Conservation (phyloP, 2,888 invertebrate species). For the Holacanthella duospinosa region DNA sequence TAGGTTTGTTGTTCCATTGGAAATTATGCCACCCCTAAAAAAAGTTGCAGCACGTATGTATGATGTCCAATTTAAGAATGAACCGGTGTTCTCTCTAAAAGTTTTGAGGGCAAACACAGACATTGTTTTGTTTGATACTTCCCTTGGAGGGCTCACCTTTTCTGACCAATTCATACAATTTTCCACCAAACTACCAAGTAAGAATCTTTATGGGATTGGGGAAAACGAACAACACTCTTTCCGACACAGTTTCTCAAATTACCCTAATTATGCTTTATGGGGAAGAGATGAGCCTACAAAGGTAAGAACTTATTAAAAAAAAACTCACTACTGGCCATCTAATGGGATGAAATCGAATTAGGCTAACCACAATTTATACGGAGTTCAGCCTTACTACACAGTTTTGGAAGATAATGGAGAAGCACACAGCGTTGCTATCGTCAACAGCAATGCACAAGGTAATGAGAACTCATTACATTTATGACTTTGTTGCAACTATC, state of each 20-base stretch:
- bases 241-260: slow-evolving; percentile 39
- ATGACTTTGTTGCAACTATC: neutral
- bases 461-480: slow-evolving; percentile 35
- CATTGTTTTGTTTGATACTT: slow-evolving; percentile 37
- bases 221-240: slow-evolving; percentile 37
- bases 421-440: slow-evolving; percentile 62
- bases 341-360: slow-evolving; percentile 13
- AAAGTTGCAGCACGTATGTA: slow-evolving; percentile 31
- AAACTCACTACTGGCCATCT: neutral
- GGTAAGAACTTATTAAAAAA: slow-evolving; percentile 11
- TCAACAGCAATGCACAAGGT: slow-evolving; percentile 82
- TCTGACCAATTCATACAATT: slow-evolving; percentile 45
- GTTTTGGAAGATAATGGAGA: slow-evolving; percentile 57
- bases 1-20: slow-evolving; percentile 30
- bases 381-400: slow-evolving; percentile 57
- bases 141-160: slow-evolving; percentile 41
- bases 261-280: slow-evolving; percentile 22
- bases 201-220: slow-evolving; percentile 44
- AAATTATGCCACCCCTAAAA: slow-evolving; percentile 19
- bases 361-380: slow-evolving; percentile 15
- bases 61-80: slow-evolving; percentile 27
- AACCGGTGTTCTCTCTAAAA: slow-evolving; percentile 39
- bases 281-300: slow-evolving; percentile 27
- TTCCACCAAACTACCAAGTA: slow-evolving; percentile 41
- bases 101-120: slow-evolving; percentile 34